Conservation (phyloP, 2,797 vertebrate species). For the Xerus rutilus region DNA sequence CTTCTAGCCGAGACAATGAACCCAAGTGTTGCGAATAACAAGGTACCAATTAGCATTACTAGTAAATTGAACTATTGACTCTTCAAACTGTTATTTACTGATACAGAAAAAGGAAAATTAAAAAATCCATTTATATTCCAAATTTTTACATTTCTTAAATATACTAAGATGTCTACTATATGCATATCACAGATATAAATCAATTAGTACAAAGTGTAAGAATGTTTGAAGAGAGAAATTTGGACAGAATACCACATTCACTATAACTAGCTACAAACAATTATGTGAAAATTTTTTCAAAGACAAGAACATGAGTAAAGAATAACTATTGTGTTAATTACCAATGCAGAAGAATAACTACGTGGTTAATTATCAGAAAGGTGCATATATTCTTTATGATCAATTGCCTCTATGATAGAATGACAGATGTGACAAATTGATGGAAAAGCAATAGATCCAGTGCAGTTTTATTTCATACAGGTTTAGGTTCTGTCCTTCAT, state of each 20-base stretch:
- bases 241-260: neutral
- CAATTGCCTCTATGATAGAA: neutral
- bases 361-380: constrained; percentile 27
- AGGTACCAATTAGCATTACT: neutral
- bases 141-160: neutral
- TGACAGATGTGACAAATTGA: constrained; percentile 19
- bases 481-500: constrained; percentile 26
- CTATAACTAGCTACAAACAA: neutral
- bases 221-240: neutral
- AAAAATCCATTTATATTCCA: neutral
- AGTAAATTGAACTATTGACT: neutral
- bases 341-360: neutral
- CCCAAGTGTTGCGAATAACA: neutral
- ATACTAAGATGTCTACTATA: neutral
- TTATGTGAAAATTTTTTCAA: neutral
- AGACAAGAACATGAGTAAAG: neutral
- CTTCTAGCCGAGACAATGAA: neutral
- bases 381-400: neutral
- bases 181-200: neutral
- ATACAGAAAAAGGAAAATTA: neutral
- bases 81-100: neutral
- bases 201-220: neutral
- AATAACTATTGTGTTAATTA: constrained; percentile 19
- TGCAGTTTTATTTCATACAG: constrained; percentile 45
- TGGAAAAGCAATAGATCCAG: neutral